Conservation (phyloP, 2,113 vertebrate species). For the Microcebus griseorufus region DNA sequence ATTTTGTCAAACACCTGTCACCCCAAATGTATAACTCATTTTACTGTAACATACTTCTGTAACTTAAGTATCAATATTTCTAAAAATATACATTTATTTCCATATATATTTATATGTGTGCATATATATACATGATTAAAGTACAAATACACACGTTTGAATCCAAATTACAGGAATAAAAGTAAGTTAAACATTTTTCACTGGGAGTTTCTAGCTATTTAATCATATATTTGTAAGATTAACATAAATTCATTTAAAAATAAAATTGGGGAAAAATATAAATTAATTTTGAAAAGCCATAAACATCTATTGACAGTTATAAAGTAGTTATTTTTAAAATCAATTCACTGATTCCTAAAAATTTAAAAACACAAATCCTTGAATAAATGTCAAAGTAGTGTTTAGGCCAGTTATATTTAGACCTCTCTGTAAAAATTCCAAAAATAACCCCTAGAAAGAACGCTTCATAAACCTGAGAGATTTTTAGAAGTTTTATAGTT, state of each 20-base stretch:
- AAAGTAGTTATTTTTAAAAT: neutral
- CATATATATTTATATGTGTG: neutral
- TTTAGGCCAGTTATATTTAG: neutral
- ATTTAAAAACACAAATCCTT: neutral
- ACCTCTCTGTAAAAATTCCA: neutral
- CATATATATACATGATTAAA: neutral
- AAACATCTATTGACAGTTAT: neutral
- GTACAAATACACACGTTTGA: neutral
- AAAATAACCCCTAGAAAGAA: neutral
- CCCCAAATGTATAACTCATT: neutral
- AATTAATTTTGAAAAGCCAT: neutral
- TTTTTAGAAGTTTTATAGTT: neutral
- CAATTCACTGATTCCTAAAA: neutral
- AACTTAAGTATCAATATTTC: neutral
- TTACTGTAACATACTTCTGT: neutral
- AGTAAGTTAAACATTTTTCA: neutral
- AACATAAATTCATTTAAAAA: constrained; percentile 8
- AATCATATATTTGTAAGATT: neutral
- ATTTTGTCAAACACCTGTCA: neutral
- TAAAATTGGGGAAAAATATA: neutral
- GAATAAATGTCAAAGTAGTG: neutral
- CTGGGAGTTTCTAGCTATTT: neutral
- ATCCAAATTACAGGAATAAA: neutral
- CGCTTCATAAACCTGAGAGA: neutral
- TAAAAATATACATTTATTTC: neutral